Base-by-base conservation (phyloP, 2,888 invertebrate genomes). In the Cryptosula pallasiana region DNA sequence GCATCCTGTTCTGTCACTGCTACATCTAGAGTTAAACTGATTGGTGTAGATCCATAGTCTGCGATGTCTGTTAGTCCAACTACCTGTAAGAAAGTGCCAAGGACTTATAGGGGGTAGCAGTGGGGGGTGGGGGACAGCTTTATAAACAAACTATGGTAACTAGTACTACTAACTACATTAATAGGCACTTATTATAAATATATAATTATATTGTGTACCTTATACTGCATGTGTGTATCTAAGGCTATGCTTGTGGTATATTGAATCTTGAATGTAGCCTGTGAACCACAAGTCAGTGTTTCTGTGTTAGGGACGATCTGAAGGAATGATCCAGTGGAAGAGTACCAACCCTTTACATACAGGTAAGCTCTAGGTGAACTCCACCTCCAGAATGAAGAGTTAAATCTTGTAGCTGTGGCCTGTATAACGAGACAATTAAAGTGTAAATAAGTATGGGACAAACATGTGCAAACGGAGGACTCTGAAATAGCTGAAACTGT, bases 161-260 rank as follows among this genome's bases (percentile, higher is more conserved):
- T n/a, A n/a, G n/a, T n/a, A n/a, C n/a, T n/a, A n/a, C n/a, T n/a
- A n/a, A n/a, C n/a, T n/a, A n/a, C n/a, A n/a, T n/a, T n/a, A n/a
- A n/a, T n/a, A n/a, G n/a, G n/a, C n/a, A n/a, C n/a, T n/a, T n/a
- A n/a, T n/a, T n/a, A n/a, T n/a, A n/a, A n/a, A n/a, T n/a, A n/a
- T n/a, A n/a, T n/a, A n/a, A 45, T 5, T 13, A 45, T 20, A 45
- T 45, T 45, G n/a, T n/a, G n/a, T 63, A 63, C 63, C 63, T 63
- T 20, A n/a, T 63, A 63, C 34, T 63, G 63, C 25, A 63, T 27
- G 25, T 34, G 27, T 3, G 63, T 63, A 32, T 63, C 63, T n/a
- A 63, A 63, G 63, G 63, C 63, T 63, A 63, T 63, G 34, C 63
- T 63, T 63, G 63, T 63, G 5, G 63, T 63, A 32, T 63, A 63